These are phyloP conservation scores for Acrocera orbiculus DNA, from an alignment of 2,888 invertebrate genomes.

Conservation along the genomic window DNA sequence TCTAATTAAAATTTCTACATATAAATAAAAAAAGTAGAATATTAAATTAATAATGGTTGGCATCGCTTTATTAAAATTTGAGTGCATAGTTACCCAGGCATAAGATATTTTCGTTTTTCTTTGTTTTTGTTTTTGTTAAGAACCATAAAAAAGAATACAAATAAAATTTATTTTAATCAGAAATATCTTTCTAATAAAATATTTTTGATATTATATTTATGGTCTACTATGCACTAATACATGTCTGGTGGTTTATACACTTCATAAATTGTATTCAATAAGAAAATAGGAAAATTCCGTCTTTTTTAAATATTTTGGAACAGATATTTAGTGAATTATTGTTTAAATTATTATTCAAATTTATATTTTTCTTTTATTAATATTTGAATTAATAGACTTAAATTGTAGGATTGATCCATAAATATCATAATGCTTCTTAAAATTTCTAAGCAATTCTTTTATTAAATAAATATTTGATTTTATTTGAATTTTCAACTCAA, in stretches of 20 bases:
- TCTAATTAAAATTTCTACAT: not conserved
- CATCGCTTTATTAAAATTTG: conserved; percentile 16
- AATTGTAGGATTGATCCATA: too few species aligned
- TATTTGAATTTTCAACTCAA: too few species aligned
- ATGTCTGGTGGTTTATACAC: conserved; percentile 34
- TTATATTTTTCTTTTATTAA: too few species aligned
- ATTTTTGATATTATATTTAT: not conserved
- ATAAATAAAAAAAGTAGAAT: not conserved
- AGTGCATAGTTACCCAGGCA: conserved; percentile 16
- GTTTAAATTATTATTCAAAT: not conserved
- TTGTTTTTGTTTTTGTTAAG: not conserved
- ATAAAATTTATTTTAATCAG: not conserved
- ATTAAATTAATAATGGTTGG: conserved; percentile 15
- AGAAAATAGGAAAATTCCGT: too few species aligned
- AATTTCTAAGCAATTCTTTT: too few species aligned
- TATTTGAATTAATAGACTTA: not conserved
- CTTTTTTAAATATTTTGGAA: not conserved
- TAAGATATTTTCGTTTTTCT: too few species aligned
- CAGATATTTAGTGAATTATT: not conserved
- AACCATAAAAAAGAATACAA: not conserved
- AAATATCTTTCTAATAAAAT: too few species aligned
- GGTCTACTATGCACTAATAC: conserved; percentile 9
- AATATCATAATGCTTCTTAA: too few species aligned
- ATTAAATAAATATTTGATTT: too few species aligned
- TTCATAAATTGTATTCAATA: conserved; percentile 1